phyloP scores from a whole-genome alignment of 1,140 invertebrate genomes.

The Tetragonula clypearis region DNA sequence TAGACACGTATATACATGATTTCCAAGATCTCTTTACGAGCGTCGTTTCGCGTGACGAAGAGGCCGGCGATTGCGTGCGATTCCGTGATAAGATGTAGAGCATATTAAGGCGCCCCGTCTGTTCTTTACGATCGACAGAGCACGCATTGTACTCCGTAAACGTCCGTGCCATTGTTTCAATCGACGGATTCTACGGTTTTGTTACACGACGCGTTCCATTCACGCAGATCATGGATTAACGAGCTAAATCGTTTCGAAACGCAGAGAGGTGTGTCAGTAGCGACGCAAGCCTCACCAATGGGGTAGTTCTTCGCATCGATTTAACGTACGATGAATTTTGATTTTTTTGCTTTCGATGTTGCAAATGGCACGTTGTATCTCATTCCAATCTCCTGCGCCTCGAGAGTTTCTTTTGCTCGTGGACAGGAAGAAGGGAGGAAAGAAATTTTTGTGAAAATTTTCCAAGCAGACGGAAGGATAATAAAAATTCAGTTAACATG shows the following conservation, averaged over 20 bases:
- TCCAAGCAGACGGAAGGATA: too few species aligned
- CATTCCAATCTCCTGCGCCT: too few species aligned
- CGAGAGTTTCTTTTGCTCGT: too few species aligned
- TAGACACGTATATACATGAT: neutral
- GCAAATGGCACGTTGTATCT: too few species aligned
- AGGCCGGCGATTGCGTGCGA: slow-evolving; percentile 23
- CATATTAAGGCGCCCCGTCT: slow-evolving; percentile 22
- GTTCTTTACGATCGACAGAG: neutral
- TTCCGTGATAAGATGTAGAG: neutral
- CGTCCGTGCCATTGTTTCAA: neutral
- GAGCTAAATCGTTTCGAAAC: neutral
- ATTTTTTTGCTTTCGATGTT: too few species aligned
- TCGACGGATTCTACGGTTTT: neutral
- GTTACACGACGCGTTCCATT: neutral
- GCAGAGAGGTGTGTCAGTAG: neutral
- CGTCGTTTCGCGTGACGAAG: slow-evolving; percentile 41
- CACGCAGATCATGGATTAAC: neutral
- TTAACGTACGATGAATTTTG: too few species aligned
- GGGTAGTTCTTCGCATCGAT: neutral
- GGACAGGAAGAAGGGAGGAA: too few species aligned
- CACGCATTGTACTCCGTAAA: neutral
- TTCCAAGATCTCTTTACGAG: slow-evolving; percentile 44
- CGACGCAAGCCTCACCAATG: neutral
- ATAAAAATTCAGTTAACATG: too few species aligned
- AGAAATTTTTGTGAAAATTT: too few species aligned